phyloP scores from a whole-genome alignment of 2,888 invertebrate genomes.

The Autographa gamma region DNA sequence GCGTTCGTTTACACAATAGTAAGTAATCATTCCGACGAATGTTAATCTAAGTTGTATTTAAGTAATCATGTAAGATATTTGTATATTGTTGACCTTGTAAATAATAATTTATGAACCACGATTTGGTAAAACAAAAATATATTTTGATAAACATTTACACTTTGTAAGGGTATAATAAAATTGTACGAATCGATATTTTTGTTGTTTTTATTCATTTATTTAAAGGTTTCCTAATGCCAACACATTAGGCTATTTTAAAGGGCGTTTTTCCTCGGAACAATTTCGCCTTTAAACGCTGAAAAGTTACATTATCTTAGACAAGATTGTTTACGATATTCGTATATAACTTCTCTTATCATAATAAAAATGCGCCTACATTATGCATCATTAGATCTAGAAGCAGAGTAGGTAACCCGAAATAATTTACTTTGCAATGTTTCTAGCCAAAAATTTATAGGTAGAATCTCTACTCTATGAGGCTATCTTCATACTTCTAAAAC shows the following conservation, averaged over 20 bases:
- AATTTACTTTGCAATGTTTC: no score
- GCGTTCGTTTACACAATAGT: conserved; percentile 2
- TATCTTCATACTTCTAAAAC: no score
- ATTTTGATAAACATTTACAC: conserved; percentile 79
- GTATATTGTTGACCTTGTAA: conserved; percentile 71
- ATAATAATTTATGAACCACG: conserved; percentile 77
- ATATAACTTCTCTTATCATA: no score
- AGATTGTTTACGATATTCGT: no score
- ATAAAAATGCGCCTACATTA: no score
- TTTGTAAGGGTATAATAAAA: conserved; percentile 80
- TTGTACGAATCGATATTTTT: conserved; percentile 62
- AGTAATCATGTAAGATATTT: conserved; percentile 54
- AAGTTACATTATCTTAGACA: neutral
- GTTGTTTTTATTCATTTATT: neutral
- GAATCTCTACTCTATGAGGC: no score
- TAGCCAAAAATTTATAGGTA: no score
- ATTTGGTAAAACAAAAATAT: conserved; percentile 65
- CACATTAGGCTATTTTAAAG: no score
- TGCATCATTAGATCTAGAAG: no score
- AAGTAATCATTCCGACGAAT: neutral
- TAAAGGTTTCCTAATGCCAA: neutral
- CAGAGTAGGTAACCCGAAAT: no score
- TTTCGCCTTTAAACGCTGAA: neutral
- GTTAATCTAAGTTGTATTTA: conserved; percentile 22
- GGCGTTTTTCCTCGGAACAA: neutral